Evolutionary conservation across 2,113 vertebrate species (phyloP), one percentile per base, ranked within the genome.

Genomic region (Megaleporinus macrocephalus): DNA sequence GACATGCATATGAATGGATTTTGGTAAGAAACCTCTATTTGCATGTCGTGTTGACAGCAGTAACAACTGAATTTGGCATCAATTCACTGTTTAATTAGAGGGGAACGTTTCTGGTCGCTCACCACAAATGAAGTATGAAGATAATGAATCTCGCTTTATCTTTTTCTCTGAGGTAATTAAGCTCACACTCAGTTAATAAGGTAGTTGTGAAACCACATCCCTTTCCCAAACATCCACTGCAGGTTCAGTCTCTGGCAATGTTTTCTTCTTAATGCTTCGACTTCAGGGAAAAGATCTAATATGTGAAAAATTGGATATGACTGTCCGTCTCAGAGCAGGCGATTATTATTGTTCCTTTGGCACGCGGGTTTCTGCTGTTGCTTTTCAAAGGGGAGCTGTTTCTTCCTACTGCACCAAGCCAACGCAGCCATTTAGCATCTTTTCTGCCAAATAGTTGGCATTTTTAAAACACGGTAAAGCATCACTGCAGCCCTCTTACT

Each of bases 381-480:
- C 53, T 55, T 22, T 51, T 51, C 15, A 51, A 18, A 51, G 18
- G 49, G 16, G 49, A 51, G 7, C 22, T 20, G 4, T 49, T 76
- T 59, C 29, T 44, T 63, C 36, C 26, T 24, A 49, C 36, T 33
- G n/a, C 10, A 14, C 57, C 55, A 73, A 51, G 44, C 44, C 20
- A 51, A 18, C 49, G 16, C 13, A 65, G 14, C 62, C 33, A 22
- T 33, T 30, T 30, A 16, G 20, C 20, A 5, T 26, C 14, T 6
- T 63, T 63, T 66, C 70, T 73, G 78, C 70, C 70, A 73, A 80
- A 80, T 51, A 16, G 55, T 62, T 16, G 33, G 18, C 77, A 44
- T 72, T 24, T 61, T 49, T 72, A 24, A 33, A 73, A 73, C 71
- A 15, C 29, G 24, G 71, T 80, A 36, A 33, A 20, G 26, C 69